Evolutionary conservation across 2,797 vertebrate genomes (phyloP).

Genomic region (Anas bernieri): DNA sequence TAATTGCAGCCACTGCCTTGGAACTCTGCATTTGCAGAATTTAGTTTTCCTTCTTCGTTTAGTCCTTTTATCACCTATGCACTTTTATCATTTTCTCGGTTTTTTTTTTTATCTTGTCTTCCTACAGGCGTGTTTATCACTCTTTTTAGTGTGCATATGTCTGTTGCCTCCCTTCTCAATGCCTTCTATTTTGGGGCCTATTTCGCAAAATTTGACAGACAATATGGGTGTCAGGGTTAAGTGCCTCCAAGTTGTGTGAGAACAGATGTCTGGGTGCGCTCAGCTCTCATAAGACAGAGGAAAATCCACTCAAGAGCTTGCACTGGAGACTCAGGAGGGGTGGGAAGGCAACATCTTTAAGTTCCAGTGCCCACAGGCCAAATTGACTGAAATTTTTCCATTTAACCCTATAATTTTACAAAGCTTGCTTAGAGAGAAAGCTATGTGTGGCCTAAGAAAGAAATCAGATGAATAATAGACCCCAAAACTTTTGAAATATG

Average conservation of each 20-base stretch:
- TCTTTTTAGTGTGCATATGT: background rate
- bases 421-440: background rate
- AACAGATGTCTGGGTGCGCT: background rate
- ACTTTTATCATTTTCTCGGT: background rate
- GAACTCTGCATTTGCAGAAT: background rate
- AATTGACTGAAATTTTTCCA: background rate
- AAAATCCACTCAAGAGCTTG: background rate
- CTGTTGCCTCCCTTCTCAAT: background rate
- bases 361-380: background rate
- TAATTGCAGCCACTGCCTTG: background rate
- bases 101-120: background rate
- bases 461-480: background rate
- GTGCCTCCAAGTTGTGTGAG: background rate
- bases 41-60: background rate
- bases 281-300: background rate
- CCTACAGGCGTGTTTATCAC: background rate
- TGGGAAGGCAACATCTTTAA: background rate
- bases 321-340: background rate
- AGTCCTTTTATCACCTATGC: background rate
- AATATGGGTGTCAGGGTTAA: background rate
- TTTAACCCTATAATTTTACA: background rate
- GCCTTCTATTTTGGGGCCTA: background rate
- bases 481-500: background rate
- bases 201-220: background rate
- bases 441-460: background rate